phyloP scores from a whole-genome alignment of 2,797 vertebrate species.

The Malurus splendens region DNA sequence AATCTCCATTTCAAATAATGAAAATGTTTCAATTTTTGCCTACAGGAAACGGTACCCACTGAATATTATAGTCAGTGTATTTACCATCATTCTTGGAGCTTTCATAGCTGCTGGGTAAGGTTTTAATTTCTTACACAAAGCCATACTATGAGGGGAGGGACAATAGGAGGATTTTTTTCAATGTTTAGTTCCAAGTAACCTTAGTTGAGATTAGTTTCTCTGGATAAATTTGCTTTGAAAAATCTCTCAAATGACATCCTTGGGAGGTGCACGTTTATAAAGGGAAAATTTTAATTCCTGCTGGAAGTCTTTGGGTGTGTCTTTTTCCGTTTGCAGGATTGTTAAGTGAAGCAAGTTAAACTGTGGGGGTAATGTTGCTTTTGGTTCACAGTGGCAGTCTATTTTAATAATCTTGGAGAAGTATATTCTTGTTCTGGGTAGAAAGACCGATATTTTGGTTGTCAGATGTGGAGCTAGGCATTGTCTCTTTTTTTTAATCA shows the following conservation, averaged over 20 bases:
- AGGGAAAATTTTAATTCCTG: not conserved
- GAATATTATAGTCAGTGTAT: slow-evolving; percentile 66
- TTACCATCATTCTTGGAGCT: slow-evolving; percentile 79
- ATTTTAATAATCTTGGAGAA: not conserved
- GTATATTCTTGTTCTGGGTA: not conserved
- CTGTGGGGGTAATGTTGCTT: not conserved
- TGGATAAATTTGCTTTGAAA: not conserved
- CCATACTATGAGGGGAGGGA: not conserved
- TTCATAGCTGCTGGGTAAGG: slow-evolving; percentile 88
- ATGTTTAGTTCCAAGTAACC: not conserved
- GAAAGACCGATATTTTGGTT: not conserved
- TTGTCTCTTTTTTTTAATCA: not conserved
- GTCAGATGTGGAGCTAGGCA: not conserved
- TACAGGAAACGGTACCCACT: slow-evolving; percentile 69
- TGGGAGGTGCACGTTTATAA: not conserved
- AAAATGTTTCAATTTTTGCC: slow-evolving; percentile 27
- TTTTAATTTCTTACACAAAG: not conserved
- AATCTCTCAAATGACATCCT: not conserved
- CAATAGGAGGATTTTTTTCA: not conserved
- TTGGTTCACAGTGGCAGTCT: not conserved
- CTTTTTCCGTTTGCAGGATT: not conserved
- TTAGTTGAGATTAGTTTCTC: not conserved
- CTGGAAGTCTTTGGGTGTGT: not conserved
- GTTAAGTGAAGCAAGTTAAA: not conserved
- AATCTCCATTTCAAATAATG: not conserved